Evolutionary conservation across 2,797 vertebrate genomes (phyloP).

Genomic region (Enteromius afrohamiltoni): DNA sequence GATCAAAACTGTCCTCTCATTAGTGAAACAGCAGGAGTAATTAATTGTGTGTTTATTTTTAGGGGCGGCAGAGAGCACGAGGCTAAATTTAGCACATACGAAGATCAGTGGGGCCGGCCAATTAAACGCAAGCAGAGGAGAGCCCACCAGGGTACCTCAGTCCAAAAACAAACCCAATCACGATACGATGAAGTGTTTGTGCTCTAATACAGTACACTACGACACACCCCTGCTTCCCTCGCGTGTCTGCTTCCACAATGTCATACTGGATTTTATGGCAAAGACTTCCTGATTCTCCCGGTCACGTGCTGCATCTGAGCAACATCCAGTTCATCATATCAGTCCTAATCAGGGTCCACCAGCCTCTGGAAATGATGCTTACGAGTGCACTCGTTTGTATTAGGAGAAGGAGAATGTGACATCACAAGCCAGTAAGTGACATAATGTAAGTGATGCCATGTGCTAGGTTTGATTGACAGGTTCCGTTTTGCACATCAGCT

Average conservation of each 20-base stretch:
- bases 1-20: conserved; percentile 40
- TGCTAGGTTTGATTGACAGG: conserved; percentile 13
- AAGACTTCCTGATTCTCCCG: conserved; percentile 68
- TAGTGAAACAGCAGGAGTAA: conserved; percentile 51
- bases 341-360: conserved; percentile 59
- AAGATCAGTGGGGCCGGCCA: conserved; percentile 40
- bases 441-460: conserved; percentile 17
- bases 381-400: not conserved
- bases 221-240: not conserved
- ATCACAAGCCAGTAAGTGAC: conserved; percentile 14
- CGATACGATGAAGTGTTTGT: not conserved
- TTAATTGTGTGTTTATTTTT: conserved; percentile 62
- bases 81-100: conserved; percentile 50
- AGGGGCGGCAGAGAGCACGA: conserved; percentile 25
- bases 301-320: conserved; percentile 72
- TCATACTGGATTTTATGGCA: not conserved
- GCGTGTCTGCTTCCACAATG: not conserved
- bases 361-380: not conserved
- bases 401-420: not conserved
- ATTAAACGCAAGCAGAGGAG: conserved; percentile 53
- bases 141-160: conserved; percentile 27
- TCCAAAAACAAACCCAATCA: not conserved
- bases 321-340: conserved; percentile 59
- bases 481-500: conserved; percentile 40
- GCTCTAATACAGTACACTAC: not conserved